phyloP scores from a whole-genome alignment of 2,888 invertebrate genomes.

The Mystacides longicornis region DNA sequence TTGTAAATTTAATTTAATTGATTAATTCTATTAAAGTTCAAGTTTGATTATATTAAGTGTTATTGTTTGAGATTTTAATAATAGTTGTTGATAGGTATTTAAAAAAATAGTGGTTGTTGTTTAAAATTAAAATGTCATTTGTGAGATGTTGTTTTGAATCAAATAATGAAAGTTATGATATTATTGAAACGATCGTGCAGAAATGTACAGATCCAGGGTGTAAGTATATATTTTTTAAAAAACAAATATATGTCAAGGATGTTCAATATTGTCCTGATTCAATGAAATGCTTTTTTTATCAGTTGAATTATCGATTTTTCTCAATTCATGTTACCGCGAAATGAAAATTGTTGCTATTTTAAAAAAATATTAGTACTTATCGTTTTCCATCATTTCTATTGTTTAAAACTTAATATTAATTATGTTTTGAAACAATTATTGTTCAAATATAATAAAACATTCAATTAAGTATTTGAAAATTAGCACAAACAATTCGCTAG shows the following conservation, averaged over 20 bases:
- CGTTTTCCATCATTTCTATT: no score
- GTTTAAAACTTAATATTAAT: no score
- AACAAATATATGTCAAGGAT: constrained; percentile 1
- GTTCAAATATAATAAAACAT: no score
- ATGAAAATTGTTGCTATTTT: constrained; percentile 10
- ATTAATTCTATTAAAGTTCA: no score
- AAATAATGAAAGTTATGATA: constrained; percentile 64
- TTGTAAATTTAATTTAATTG: no score
- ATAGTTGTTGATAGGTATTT: no score
- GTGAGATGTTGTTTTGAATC: constrained; percentile 76
- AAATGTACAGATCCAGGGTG: constrained; percentile 78
- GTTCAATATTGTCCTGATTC: not conserved
- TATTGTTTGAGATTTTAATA: not conserved
- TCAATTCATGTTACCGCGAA: constrained; percentile 19
- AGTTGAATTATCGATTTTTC: constrained; percentile 14
- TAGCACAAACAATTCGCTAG: no score
- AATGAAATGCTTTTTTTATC: not conserved
- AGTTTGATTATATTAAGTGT: not conserved
- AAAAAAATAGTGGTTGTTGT: not conserved
- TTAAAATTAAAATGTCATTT: constrained; percentile 49
- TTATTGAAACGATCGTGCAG: constrained; percentile 65
- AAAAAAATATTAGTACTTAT: no score
- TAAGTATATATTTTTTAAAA: constrained; percentile 48
- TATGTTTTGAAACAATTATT: no score
- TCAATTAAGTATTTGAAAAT: no score